Percentiles rank a stretch among this genome's conserved stretches.
Conservation (phyloP, 2,888 invertebrate genomes). For the Erannis defoliaria region DNA sequence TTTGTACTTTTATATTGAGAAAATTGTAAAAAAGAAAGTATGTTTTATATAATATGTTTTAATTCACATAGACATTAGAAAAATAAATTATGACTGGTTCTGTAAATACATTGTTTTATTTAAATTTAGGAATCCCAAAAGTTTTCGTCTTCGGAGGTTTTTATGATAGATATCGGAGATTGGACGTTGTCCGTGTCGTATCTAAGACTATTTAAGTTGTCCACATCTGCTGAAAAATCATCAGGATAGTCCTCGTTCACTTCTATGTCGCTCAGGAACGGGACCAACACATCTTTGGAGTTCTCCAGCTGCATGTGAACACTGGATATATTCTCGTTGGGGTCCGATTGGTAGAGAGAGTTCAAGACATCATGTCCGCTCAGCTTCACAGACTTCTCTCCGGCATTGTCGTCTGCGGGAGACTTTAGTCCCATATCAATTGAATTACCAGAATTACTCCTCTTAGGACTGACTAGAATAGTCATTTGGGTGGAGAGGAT, state of each 20-base stretch:
- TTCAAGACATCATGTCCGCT: constrained; percentile 55
- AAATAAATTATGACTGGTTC: constrained; percentile 78
- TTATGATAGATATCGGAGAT: constrained; percentile 67
- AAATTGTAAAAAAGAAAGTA: constrained; percentile 61
- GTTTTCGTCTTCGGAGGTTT: constrained; percentile 69
- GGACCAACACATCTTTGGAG: constrained; percentile 49
- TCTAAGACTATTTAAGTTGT: constrained; percentile 63
- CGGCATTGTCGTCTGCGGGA: background rate
- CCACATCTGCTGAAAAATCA: constrained; percentile 70
- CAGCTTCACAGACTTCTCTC: constrained; percentile 53
- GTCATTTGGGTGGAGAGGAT: constrained; percentile 58
- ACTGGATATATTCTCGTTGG: constrained; percentile 51
- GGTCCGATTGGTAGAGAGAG: constrained; percentile 34
- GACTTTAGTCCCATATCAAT: background rate
- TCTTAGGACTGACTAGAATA: constrained; percentile 65
- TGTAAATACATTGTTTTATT: constrained; percentile 33
- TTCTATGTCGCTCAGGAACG: constrained; percentile 46
- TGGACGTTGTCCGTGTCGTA: constrained; percentile 54
- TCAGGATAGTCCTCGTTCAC: constrained; percentile 56
- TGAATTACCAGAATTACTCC: constrained; percentile 9
- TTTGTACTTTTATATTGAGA: constrained; percentile 83
- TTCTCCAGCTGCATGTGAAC: constrained; percentile 53
- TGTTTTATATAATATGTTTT: constrained; percentile 75
- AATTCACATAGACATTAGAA: constrained; percentile 67
- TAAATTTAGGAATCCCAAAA: constrained; percentile 69